A percentile compares a stretch with the other conserved stretches of the same genome.
Evolutionary conservation across 2,797 vertebrate species (phyloP).

Genomic region (Falco rusticolus): DNA sequence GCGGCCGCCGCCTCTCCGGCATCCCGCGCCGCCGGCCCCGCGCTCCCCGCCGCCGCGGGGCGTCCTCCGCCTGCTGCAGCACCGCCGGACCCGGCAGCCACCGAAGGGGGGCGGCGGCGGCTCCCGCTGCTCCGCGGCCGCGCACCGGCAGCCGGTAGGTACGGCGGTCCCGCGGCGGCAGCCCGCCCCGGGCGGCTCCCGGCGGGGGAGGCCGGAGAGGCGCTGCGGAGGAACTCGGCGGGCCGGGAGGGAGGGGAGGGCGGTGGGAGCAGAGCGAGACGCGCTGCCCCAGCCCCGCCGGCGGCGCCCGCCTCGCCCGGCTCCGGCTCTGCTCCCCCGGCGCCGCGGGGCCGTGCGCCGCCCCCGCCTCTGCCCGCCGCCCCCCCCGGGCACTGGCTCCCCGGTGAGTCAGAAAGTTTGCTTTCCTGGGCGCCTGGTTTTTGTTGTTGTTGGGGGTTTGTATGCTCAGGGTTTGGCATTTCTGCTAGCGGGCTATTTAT

Average conservation of each 20-base stretch:
- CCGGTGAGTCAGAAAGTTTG: conserved; percentile 55
- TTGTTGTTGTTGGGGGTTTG: neutral
- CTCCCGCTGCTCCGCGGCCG: conserved; percentile 10
- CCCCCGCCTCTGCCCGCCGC: neutral
- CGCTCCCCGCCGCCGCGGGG: conserved; percentile 67
- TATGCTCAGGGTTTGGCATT: neutral
- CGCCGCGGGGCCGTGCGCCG: neutral
- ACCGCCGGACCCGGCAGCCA: neutral
- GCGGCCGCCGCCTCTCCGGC: conserved; percentile 42
- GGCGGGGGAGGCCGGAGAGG: neutral
- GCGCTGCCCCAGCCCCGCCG: neutral
- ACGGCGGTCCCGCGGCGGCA: neutral
- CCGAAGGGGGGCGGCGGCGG: neutral
- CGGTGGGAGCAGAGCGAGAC: neutral
- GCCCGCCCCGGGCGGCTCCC: neutral
- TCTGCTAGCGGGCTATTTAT: conserved; percentile 1
- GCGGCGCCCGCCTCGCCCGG: neutral
- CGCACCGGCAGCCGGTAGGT: conserved; percentile 42
- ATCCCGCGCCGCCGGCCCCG: conserved; percentile 31
- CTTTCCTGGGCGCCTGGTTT: neutral
- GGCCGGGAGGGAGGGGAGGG: neutral
- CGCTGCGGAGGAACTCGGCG: neutral
- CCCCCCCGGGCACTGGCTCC: neutral
- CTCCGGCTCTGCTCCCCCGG: neutral
- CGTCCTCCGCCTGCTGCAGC: conserved; percentile 70